Evolutionary conservation across 1,140 invertebrate genomes (phyloP).

Genomic region (Mamestra configurata): DNA sequence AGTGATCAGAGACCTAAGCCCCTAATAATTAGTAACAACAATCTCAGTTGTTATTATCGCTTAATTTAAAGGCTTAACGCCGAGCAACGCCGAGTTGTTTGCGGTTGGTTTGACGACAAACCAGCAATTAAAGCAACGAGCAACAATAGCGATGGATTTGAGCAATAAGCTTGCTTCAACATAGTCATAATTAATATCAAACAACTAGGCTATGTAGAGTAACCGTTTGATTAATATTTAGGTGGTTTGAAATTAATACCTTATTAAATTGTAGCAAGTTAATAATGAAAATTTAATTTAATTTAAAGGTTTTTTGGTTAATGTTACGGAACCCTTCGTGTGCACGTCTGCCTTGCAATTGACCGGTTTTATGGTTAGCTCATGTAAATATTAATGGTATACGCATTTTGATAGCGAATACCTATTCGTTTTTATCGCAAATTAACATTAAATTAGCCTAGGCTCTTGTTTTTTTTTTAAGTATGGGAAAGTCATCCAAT

Average conservation of each 20-base stretch:
- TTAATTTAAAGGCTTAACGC: neutral
- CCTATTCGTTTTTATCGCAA: too few species aligned
- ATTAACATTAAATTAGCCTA: too few species aligned
- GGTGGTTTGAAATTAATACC: too few species aligned
- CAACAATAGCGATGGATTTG: slow-evolving; percentile 1
- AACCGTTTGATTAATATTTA: neutral
- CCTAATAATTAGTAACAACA: neutral
- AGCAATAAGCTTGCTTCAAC: slow-evolving; percentile 12
- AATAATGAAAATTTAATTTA: too few species aligned
- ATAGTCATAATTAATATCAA: neutral
- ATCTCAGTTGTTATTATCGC: neutral
- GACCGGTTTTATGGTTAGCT: too few species aligned
- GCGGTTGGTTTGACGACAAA: neutral
- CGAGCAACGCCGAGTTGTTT: neutral
- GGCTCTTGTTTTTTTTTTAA: too few species aligned
- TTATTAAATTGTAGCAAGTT: neutral
- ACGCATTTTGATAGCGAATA: too few species aligned
- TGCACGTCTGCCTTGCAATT: too few species aligned
- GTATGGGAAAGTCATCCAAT: too few species aligned
- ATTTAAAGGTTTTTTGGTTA: too few species aligned
- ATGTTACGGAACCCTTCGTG: too few species aligned
- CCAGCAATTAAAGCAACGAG: slow-evolving; percentile 12
- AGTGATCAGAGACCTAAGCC: neutral
- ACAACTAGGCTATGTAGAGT: neutral
- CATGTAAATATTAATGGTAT: too few species aligned